Evolutionary conservation across 2,888 invertebrate genomes (phyloP), one percentile per base, ranked within the genome.

Genomic region (Dendrolimus houi): DNA sequence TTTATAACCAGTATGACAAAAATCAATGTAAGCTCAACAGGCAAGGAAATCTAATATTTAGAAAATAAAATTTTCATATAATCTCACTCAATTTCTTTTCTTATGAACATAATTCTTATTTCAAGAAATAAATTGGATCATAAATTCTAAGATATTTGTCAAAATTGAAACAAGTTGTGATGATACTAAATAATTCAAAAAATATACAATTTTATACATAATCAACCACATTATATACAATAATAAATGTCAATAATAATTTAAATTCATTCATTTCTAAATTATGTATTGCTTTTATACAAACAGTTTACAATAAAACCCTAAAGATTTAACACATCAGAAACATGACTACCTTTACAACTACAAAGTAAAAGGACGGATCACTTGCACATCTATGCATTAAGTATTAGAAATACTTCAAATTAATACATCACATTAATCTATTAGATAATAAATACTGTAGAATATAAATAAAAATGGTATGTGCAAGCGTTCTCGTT

Each of bases 211-310:
- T 29, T 29, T 29, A 29, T 29, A 29, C 29, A 29, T 29, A 29
- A 29, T 29, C 29, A 29, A 29, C 29, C 29, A 29, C 29, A 29
- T 29, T 64, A 65, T 65, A 66, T 66, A 66, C 59, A 62, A 62
- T 65, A 59, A 61, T 47, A 10, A 47, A 47, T 47, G 47, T 47
- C 63, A 64, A 65, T 64, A 53, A 59, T 63, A 56, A 60, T 56
- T 66, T 62, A 60, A 65, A 56, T 59, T 56, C 41, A 56, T 55
- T n/a, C n/a, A 56, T 54, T 59, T 57, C 29, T 59, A 58, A 59
- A 61, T 62, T 56, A 62, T 58, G 55, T 72, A 74, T 73, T 75
- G 71, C 72, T 74, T 72, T 67, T 62, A 62, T 58, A 64, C 57
- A 69, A 66, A 47, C 47, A 29, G 29, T 47, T 47, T 47, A 47